These are phyloP conservation scores for Ophioderma brevispina DNA, from an alignment of 35 echinoderm and acorn worm genomes.

Conservation along the genomic window DNA sequence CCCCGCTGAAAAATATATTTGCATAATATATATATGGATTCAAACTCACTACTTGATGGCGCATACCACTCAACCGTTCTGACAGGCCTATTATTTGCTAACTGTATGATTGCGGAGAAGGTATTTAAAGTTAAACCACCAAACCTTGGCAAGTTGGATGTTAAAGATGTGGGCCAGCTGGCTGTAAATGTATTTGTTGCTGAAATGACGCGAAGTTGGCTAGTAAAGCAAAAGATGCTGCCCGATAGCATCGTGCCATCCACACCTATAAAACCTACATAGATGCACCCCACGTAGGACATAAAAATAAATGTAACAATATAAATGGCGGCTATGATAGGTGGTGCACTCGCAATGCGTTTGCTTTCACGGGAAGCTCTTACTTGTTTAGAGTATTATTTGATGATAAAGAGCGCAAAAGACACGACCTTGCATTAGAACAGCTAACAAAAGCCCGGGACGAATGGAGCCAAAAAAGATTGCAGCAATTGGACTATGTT, in stretches of 20 bases:
- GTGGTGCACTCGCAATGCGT: background rate
- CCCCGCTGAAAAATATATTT: background rate
- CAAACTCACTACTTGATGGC: background rate
- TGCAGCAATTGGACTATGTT: background rate
- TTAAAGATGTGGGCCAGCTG: background rate
- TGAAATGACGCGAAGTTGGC: background rate
- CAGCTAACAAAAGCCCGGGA: background rate
- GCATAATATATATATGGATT: background rate
- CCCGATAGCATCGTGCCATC: background rate
- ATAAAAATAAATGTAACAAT: background rate
- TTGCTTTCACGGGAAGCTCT: background rate
- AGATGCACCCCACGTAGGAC: too few species aligned
- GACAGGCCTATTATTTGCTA: background rate
- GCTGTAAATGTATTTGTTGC: background rate
- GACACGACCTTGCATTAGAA: background rate
- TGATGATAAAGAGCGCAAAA: background rate
- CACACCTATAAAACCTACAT: background rate
- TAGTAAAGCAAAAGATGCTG: background rate
- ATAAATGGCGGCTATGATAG: background rate
- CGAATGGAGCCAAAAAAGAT: background rate
- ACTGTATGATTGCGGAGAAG: background rate
- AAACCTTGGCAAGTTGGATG: background rate
- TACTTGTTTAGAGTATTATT: background rate
- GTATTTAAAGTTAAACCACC: background rate
- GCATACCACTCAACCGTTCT: background rate